Evolutionary conservation across 2,797 vertebrate species (phyloP).

Genomic region (Ptychobarbus kaznakovi): DNA sequence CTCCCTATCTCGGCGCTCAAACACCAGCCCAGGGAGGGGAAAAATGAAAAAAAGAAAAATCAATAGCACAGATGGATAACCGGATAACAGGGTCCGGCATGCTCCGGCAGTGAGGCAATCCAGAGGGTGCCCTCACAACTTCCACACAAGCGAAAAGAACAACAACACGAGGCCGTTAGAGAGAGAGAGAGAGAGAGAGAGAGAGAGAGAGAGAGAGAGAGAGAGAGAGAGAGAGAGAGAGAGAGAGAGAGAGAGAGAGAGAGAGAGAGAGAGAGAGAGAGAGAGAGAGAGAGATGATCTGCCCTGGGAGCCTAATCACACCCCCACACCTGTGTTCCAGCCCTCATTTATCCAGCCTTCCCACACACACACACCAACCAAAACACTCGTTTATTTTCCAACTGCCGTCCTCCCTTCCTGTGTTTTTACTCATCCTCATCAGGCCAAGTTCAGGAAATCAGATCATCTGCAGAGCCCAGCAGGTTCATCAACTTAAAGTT

Average conservation of each 20-base stretch:
- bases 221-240: slow-evolving; percentile 73
- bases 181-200: slow-evolving; percentile 74
- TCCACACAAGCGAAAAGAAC: slow-evolving; percentile 78
- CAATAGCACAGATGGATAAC: slow-evolving; percentile 85
- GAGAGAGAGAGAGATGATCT: slow-evolving; percentile 74
- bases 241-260: slow-evolving; percentile 74
- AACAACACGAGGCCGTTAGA: slow-evolving; percentile 71
- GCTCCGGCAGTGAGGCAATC: slow-evolving; percentile 81
- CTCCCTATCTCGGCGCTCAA: slow-evolving; percentile 68
- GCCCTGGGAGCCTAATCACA: slow-evolving; percentile 76
- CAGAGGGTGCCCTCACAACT: slow-evolving; percentile 84
- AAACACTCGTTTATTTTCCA: slow-evolving; percentile 45
- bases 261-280: slow-evolving; percentile 73
- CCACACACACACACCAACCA: slow-evolving; percentile 51
- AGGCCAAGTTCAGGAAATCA: slow-evolving; percentile 24
- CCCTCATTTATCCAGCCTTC: slow-evolving; percentile 53
- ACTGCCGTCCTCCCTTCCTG: slow-evolving; percentile 34
- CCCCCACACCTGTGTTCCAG: slow-evolving; percentile 53
- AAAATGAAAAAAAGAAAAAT: slow-evolving; percentile 82
- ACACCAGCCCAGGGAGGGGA: slow-evolving; percentile 71
- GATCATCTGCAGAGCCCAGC: not conserved
- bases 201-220: slow-evolving; percentile 73
- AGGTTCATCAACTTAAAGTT: not conserved
- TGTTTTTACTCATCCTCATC: slow-evolving; percentile 38
- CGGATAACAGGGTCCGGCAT: slow-evolving; percentile 84